Base-by-base conservation (phyloP, 2,113 vertebrate species). In the Prochilodus magdalenae region DNA sequence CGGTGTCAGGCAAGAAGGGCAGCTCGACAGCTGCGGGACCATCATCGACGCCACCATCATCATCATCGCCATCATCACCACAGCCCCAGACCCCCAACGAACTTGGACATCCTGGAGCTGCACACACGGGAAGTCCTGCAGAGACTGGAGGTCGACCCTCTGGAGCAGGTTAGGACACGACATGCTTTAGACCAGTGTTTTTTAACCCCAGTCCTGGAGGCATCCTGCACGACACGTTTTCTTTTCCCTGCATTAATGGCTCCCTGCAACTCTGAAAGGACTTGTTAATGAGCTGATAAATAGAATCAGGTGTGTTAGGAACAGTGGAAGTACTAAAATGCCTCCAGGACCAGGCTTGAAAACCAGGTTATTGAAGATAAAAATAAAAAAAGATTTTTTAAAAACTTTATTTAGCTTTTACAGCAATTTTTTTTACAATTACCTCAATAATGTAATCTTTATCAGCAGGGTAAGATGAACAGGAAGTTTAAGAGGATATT, bases 101-200 rank as follows among this genome's bases (percentile, higher is more conserved):
- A 99, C 88, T 92, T 99, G 82, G 98, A 99, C 88, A 96, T 99
- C 90, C 88, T 99, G 75, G 98, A 99, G 88, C 95, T 94, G 62
- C 97, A 99, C 89, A 99, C 98, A 0, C 94, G 93, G 77, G 97
- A 97, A 86, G 97, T 98, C 22, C 94, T 99, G 85, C 96, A 92
- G 91, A 96, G 97, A 89, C 91, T 99, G 90, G 98, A 99, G 92
- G 97, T 98, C 92, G 95, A 95, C 7, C 95, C 95, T 0, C 96
- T 97, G 84, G 95, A 97, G 84, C 95, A 97, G 96, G 97, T 94
- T 92, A 91, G 91, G 1, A 8, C 65, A 20, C 29, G 2, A 12
- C 16, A 36, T 36, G 5, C 5, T 51, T 3, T 18, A 18, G 49
- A 51, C 13, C 2, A 16, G 49, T 1, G 13, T 15, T 51, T n/a